Conservation (phyloP, 2,113 vertebrate species). For the Nothobranchius furzeri region DNA sequence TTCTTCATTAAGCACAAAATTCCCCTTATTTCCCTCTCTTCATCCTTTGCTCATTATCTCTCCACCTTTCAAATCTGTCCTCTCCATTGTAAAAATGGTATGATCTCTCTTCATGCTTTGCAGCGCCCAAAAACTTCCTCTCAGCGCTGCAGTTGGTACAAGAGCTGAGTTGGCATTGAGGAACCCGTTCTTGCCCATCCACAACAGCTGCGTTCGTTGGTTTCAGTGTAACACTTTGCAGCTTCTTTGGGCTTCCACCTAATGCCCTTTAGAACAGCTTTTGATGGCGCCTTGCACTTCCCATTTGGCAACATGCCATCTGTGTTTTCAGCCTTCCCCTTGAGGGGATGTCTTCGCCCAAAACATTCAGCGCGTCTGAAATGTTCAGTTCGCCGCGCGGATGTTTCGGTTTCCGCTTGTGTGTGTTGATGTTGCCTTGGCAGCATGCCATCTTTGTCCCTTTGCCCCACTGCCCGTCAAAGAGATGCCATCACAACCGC, state of each 20-base stretch:
- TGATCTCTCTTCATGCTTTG: constrained; percentile 21
- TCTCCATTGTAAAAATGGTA: constrained; percentile 34
- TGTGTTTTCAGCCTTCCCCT: constrained; percentile 55
- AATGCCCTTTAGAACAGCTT: constrained; percentile 29
- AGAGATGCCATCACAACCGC: constrained; percentile 67
- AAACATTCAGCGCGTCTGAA: constrained; percentile 55
- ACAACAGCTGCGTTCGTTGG: constrained; percentile 19
- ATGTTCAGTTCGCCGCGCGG: constrained; percentile 55
- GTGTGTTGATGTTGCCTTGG: constrained; percentile 61
- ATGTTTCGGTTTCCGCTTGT: constrained; percentile 56
- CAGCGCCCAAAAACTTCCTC: constrained; percentile 32
- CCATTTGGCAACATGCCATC: constrained; percentile 71
- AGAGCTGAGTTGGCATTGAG: constrained; percentile 51
- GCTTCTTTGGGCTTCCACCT: constrained; percentile 30
- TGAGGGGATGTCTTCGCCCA: constrained; percentile 56
- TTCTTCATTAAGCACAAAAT: constrained; percentile 68
- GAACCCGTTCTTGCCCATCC: constrained; percentile 29
- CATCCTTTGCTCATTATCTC: constrained; percentile 50
- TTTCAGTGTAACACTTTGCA: constrained; percentile 33
- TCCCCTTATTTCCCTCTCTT: constrained; percentile 23
- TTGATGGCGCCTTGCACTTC: constrained; percentile 39
- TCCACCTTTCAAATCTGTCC: constrained; percentile 26
- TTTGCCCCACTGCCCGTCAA: constrained; percentile 41
- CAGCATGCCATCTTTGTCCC: constrained; percentile 63
- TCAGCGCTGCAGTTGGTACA: constrained; percentile 46